Evolutionary conservation across 2,113 vertebrate species (phyloP).

Genomic region (Hippotragus niger): DNA sequence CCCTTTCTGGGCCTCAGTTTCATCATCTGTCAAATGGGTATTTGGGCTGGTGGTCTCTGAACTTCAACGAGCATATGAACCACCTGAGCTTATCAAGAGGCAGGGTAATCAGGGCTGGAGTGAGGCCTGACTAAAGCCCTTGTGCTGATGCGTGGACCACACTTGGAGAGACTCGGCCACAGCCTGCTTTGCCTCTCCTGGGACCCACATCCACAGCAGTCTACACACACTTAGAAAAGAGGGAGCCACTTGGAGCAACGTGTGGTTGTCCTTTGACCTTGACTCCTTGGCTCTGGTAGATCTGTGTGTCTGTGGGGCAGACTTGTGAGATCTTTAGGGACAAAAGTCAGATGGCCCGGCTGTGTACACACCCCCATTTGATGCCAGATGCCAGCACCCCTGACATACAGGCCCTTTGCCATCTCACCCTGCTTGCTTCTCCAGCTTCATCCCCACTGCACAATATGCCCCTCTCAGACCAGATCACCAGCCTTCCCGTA

Average conservation of each 20-base stretch:
- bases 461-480: neutral
- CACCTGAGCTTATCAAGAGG: neutral
- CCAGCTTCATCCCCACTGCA: neutral
- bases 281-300: neutral
- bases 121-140: neutral
- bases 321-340: conserved; percentile 59
- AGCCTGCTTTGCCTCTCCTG: neutral
- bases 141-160: accelerated
- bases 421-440: neutral
- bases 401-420: neutral
- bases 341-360: neutral
- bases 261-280: neutral
- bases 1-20: neutral
- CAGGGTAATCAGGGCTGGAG: neutral
- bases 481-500: too few relatives aligned
- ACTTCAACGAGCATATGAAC: accelerated
- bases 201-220: neutral
- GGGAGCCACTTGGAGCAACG: neutral
- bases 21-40: neutral
- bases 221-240: neutral
- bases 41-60: neutral
- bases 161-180: neutral
- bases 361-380: conserved; percentile 41
- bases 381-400: conserved; percentile 23
- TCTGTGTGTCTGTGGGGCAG: neutral